These are phyloP conservation scores for Trachymyrmex cornetzi DNA, from an alignment of 1,140 invertebrate genomes.

Conservation along the genomic window DNA sequence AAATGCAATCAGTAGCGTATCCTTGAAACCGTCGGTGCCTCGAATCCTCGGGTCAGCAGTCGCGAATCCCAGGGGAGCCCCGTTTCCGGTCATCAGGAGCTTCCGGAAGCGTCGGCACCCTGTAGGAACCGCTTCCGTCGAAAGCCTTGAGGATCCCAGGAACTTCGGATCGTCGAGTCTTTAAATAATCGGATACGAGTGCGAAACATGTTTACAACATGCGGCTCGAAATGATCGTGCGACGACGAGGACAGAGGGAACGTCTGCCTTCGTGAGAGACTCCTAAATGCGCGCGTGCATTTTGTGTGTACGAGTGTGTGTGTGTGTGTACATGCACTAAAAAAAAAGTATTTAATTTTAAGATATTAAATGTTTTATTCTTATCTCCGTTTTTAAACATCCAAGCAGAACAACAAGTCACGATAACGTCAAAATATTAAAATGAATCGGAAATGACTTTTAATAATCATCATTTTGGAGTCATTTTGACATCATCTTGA, in stretches of 20 bases:
- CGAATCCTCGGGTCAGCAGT: background rate
- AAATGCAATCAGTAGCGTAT: slow-evolving; percentile 66
- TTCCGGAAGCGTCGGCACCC: slow-evolving; percentile 4
- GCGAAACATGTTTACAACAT: slow-evolving; percentile 25
- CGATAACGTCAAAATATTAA: too few species aligned
- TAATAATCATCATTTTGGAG: too few species aligned
- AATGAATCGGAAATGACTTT: too few species aligned
- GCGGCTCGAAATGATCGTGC: slow-evolving; percentile 33
- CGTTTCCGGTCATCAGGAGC: background rate
- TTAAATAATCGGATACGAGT: slow-evolving; percentile 44
- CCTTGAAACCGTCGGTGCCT: slow-evolving; percentile 7
- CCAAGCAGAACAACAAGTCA: too few species aligned
- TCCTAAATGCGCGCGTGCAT: slow-evolving; percentile 16
- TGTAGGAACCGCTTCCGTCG: background rate
- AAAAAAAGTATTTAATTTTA: too few species aligned
- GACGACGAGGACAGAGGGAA: slow-evolving; percentile 59
- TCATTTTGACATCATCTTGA: too few species aligned
- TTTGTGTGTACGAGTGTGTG: too few species aligned
- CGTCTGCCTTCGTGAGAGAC: slow-evolving; percentile 49
- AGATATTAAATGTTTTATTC: too few species aligned
- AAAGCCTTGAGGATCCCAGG: slow-evolving; percentile 16
- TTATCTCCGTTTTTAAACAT: too few species aligned
- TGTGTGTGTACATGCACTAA: background rate
- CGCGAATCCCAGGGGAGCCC: background rate
- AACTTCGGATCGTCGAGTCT: slow-evolving; percentile 18